Evolutionary conservation across 2,113 vertebrate species (phyloP).

Genomic region (Eptesicus fuscus): DNA sequence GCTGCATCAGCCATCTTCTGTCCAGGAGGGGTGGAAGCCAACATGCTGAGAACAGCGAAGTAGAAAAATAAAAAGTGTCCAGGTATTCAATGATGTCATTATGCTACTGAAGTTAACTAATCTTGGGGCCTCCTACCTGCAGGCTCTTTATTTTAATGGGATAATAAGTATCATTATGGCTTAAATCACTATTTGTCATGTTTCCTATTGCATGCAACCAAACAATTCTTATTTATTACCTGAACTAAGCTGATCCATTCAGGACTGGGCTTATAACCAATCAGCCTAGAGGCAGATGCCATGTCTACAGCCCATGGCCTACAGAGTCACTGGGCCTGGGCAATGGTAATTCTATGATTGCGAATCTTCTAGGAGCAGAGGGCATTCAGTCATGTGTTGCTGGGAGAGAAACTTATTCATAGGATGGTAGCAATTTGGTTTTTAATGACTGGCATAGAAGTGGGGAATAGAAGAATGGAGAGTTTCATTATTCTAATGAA

Average conservation of each 20-base stretch:
- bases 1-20: neutral
- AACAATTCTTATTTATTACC: neutral
- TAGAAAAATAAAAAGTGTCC: neutral
- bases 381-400: neutral
- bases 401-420: neutral
- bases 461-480: neutral
- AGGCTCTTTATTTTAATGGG: neutral
- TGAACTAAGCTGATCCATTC: neutral
- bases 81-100: neutral
- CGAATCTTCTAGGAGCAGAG: neutral
- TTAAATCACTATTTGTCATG: neutral
- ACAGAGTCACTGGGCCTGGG: neutral
- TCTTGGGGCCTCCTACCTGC: neutral
- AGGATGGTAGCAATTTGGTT: neutral
- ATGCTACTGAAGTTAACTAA: neutral
- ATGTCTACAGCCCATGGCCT: neutral
- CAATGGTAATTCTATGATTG: neutral
- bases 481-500: neutral
- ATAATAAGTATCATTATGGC: neutral
- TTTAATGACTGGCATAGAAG: neutral
- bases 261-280: neutral
- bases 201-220: neutral
- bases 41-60: neutral
- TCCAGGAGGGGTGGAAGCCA: neutral
- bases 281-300: neutral